These are phyloP conservation scores for Notechis scutatus DNA, from an alignment of 2,113 vertebrate genomes.

Conservation along the genomic window DNA sequence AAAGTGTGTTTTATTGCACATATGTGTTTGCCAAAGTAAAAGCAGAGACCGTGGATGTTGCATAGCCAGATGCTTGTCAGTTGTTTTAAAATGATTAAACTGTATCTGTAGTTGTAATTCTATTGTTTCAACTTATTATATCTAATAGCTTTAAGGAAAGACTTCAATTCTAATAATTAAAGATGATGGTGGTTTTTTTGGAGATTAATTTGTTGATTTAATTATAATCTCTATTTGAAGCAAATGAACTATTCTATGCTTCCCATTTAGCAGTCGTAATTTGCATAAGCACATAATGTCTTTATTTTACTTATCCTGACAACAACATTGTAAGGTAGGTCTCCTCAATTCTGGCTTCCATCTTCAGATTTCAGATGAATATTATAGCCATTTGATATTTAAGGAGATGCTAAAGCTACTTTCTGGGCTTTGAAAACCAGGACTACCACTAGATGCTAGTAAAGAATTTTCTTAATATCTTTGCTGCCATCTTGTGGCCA, in stretches of 20 bases:
- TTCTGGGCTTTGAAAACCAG: not conserved
- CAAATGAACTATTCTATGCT: not conserved
- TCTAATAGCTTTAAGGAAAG: constrained; percentile 14
- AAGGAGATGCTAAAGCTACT: not conserved
- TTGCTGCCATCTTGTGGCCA: not conserved
- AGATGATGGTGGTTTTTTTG: not conserved
- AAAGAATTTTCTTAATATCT: not conserved
- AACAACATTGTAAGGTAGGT: not conserved
- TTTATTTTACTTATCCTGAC: not conserved
- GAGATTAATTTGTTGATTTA: not conserved
- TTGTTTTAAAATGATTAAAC: not conserved
- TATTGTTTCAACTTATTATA: not conserved
- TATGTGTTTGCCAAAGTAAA: not conserved
- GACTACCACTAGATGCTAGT: not conserved
- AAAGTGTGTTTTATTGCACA: constrained; percentile 7
- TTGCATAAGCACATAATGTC: not conserved
- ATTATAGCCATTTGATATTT: not conserved
- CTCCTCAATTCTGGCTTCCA: not conserved
- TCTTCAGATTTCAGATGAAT: not conserved
- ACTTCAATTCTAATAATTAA: constrained; percentile 14
- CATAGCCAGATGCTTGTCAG: constrained; percentile 1
- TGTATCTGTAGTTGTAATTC: not conserved
- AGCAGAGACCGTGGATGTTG: not conserved
- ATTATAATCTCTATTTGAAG: not conserved
- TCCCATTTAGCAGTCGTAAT: not conserved